phyloP scores from a whole-genome alignment of 2,888 invertebrate species.

The Drosophila pseudotalamancana region DNA sequence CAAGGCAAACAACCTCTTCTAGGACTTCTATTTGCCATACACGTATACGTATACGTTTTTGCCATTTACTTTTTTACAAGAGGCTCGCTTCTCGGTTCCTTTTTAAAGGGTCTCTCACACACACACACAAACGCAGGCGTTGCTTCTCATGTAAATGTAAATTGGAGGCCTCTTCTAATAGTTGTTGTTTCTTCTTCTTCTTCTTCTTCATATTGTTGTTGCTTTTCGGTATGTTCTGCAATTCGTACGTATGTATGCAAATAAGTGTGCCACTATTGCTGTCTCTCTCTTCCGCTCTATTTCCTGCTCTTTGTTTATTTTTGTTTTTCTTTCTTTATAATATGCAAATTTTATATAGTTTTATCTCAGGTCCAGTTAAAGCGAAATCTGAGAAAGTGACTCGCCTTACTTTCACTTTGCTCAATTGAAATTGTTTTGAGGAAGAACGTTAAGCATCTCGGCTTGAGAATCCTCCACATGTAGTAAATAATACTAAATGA shows the following conservation, averaged over 20 bases:
- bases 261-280: constrained; percentile 16
- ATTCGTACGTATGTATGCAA: constrained; percentile 38
- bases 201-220: constrained; percentile 1
- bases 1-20: constrained; percentile 37
- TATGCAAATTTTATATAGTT: constrained; percentile 56
- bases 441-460: background rate
- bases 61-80: constrained; percentile 30
- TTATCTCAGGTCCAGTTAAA: constrained; percentile 36
- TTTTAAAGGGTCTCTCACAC: constrained; percentile 23
- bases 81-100: constrained; percentile 18
- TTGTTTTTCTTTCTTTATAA: constrained; percentile 24
- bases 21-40: constrained; percentile 13
- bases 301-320: background rate
- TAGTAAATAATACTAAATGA: too few relatives aligned
- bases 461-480: too few relatives aligned
- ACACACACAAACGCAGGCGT: too few relatives aligned
- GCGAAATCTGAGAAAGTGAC: background rate
- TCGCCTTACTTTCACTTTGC: background rate
- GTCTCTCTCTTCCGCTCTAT: background rate
- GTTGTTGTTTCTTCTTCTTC: constrained; percentile 5
- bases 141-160: constrained; percentile 38
- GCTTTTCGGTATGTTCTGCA: constrained; percentile 6
- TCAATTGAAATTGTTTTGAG: background rate
- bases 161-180: constrained; percentile 43
- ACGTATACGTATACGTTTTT: constrained; percentile 23